Base-by-base conservation (phyloP, 2,113 vertebrate genomes). In the Tautogolabrus adspersus region DNA sequence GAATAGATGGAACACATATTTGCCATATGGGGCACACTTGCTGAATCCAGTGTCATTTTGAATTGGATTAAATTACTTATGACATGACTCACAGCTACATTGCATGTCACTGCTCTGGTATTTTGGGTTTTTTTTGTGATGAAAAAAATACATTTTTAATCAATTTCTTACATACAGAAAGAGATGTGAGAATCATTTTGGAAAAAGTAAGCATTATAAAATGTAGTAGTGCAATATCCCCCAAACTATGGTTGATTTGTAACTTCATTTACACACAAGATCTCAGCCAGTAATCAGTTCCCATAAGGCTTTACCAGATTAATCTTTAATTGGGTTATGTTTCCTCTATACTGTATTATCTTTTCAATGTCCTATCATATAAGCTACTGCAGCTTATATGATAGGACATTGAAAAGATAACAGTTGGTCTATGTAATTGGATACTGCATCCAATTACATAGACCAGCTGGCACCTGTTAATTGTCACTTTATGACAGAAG, bases 1-100 rank as follows among this genome's bases (percentile, higher is more conserved):
- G 76, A 69, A 68, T 21, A 67, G 23, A 72, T 72, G 5, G 52
- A 78, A 72, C 26, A 64, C 42, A 52, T 59, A 42, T 65, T 62
- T 72, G 38, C 72, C 73, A 73, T 56, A 59, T 77, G 77, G 10
- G 69, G 38, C 51, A 59, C 51, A 34, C 26, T n/a, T 55, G 70
- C 23, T 74, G 42, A 16, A 66, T 49, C 61, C 26, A 22, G 3
- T 54, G 37, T 69, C 52, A 78, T 54, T 51, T 59, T 57, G 58
- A 72, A 70, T 26, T 58, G 42, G 40, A 2, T 46, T 74, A 4
- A 54, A 49, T 73, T 34, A 30, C 49, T 60, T 15, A 55, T 75
- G 46, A 60, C 26, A 62, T 74, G 49, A 62, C 44, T 63, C 60
- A 77, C 30, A 63, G 63, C 57, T 40, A 13, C 49, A 47, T 42